These are phyloP conservation scores for Arremon aurantiirostris DNA, from an alignment of 2,797 vertebrate species.

Conservation along the genomic window DNA sequence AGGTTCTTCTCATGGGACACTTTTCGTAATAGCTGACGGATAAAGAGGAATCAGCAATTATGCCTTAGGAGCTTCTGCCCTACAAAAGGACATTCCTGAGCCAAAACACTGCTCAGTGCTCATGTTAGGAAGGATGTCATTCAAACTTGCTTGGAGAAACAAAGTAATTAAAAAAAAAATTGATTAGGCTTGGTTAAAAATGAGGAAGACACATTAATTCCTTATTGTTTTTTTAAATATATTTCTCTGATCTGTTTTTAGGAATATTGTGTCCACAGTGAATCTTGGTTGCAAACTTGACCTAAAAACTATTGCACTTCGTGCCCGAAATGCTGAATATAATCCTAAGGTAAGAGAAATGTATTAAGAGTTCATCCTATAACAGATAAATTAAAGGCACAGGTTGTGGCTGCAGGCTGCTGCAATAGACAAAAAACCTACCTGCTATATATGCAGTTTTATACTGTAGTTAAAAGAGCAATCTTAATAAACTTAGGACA, in stretches of 20 bases:
- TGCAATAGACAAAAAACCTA: not conserved
- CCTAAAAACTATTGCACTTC: constrained; percentile 96
- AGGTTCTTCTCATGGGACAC: not conserved
- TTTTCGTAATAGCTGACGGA: not conserved
- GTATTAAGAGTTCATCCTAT: not conserved
- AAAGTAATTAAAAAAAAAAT: not conserved
- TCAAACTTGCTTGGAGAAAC: not conserved
- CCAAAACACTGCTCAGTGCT: not conserved
- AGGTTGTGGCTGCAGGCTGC: not conserved
- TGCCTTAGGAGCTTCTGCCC: not conserved
- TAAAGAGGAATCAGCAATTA: not conserved
- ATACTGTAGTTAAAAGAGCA: not conserved
- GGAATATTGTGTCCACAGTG: constrained; percentile 99
- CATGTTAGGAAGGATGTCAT: not conserved
- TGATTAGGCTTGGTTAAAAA: not conserved
- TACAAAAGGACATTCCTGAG: not conserved
- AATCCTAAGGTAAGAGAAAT: constrained; percentile 92
- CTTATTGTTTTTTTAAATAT: not conserved
- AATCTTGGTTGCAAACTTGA: constrained; percentile 99
- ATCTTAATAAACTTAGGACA: not conserved
- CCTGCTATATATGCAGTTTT: not conserved
- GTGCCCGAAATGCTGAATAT: constrained; percentile 98
- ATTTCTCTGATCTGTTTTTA: constrained; percentile 67
- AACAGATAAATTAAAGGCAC: not conserved
- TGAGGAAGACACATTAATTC: not conserved